These are phyloP conservation scores for Papilio glaucus DNA, from an alignment of 1,140 invertebrate genomes.

Conservation along the genomic window DNA sequence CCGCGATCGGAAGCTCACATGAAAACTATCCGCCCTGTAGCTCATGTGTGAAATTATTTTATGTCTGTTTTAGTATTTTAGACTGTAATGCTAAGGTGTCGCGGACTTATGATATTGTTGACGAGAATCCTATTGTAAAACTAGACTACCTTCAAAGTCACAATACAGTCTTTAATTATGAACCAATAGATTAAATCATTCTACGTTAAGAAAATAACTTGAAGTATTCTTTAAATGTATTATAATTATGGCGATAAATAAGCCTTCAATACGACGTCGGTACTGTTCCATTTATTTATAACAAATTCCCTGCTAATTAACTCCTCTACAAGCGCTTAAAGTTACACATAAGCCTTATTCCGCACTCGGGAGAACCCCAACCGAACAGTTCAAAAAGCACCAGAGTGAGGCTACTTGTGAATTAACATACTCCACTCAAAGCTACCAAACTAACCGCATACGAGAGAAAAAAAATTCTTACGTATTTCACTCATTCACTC, in stretches of 20 bases:
- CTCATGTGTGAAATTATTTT: background rate
- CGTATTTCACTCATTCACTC: conserved; percentile 79
- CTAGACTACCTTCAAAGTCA: background rate
- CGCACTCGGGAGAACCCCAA: conserved; percentile 56
- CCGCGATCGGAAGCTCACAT: too few relatives aligned
- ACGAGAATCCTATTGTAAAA: background rate
- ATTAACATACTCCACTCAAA: conserved; percentile 82
- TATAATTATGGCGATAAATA: conserved; percentile 20
- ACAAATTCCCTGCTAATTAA: conserved; percentile 67
- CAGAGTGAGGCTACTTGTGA: conserved; percentile 68
- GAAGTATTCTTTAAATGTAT: background rate
- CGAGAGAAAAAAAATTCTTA: conserved; percentile 76
- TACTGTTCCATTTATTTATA: conserved; percentile 38
- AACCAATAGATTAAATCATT: background rate
- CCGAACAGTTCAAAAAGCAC: conserved; percentile 70
- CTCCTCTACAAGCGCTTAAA: conserved; percentile 58
- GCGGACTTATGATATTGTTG: background rate
- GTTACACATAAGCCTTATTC: conserved; percentile 58
- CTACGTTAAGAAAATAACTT: background rate
- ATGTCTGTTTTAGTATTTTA: background rate
- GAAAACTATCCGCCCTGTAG: background rate
- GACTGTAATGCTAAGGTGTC: too few relatives aligned
- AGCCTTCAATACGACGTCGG: conserved; percentile 36
- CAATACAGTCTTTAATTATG: background rate
- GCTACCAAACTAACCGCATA: conserved; percentile 77